These are phyloP conservation scores for Phrynosoma blainvillii DNA, from an alignment of 2,113 vertebrate species.

Conservation along the genomic window DNA sequence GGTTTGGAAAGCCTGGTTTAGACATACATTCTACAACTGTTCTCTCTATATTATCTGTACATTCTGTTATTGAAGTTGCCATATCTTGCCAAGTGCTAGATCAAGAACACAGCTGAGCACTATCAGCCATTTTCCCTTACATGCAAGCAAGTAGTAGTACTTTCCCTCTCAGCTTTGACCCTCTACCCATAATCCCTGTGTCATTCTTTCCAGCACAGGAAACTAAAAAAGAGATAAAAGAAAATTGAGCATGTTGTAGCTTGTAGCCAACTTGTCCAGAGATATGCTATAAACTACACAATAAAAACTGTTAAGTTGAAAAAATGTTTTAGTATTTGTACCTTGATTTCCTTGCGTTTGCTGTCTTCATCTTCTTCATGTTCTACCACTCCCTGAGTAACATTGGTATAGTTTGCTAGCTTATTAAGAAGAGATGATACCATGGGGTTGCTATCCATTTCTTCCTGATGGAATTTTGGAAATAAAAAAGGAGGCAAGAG, in stretches of 20 bases:
- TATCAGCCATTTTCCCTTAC: not conserved
- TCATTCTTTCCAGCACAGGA: not conserved
- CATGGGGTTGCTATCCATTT: slow-evolving; percentile 99
- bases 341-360: slow-evolving; percentile 81
- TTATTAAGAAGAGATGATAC: slow-evolving; percentile 96
- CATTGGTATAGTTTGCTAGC: slow-evolving; percentile 95
- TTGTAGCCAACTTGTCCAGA: not conserved
- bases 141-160: no score
- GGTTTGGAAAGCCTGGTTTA: not conserved
- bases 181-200: not conserved
- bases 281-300: not conserved
- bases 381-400: slow-evolving; percentile 94
- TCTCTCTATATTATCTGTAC: not conserved
- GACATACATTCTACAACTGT: no score
- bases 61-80: not conserved
- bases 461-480: slow-evolving; percentile 82
- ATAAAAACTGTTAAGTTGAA: not conserved
- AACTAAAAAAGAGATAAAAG: not conserved
- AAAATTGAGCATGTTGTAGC: not conserved
- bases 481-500: not conserved
- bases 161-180: not conserved
- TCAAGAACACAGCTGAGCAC: not conserved
- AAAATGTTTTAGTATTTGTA: slow-evolving; percentile 42
- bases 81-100: not conserved
- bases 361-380: slow-evolving; percentile 93